A percentile compares a stretch with the other conserved stretches of the same genome.
Evolutionary conservation across 37 sponge, comb jelly and placozoan species (phyloP).

Genomic region (Bolinopsis microptera): DNA sequence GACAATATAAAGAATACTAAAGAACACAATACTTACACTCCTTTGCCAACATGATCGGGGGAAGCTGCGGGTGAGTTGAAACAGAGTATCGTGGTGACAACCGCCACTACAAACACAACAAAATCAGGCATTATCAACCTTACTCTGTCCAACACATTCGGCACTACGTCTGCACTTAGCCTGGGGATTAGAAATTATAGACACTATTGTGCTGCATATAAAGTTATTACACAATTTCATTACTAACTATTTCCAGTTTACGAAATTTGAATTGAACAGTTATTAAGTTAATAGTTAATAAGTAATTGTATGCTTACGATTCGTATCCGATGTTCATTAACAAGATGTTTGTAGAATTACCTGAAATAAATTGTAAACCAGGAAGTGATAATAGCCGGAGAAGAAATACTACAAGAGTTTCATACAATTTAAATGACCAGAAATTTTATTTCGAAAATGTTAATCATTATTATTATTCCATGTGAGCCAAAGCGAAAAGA

Average conservation of each 20-base stretch:
- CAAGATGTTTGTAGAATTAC: slow-evolving; percentile 26
- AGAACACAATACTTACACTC: background rate
- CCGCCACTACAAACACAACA: slow-evolving; percentile 24
- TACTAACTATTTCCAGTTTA: no score
- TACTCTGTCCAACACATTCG: slow-evolving; percentile 53
- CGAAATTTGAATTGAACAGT: no score
- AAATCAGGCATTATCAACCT: slow-evolving; percentile 35
- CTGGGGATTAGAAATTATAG: slow-evolving; percentile 6
- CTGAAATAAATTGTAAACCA: background rate
- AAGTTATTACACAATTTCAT: no score
- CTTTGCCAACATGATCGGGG: background rate
- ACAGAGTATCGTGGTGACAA: slow-evolving; percentile 21
- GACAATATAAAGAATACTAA: no score
- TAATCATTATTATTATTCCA: background rate
- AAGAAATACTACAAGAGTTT: no score
- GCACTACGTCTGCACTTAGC: background rate
- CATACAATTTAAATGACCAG: background rate
- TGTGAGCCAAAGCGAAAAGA: no score
- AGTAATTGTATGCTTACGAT: slow-evolving; percentile 40
- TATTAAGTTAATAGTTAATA: no score
- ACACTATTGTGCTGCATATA: no score
- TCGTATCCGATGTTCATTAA: slow-evolving; percentile 60
- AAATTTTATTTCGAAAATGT: background rate
- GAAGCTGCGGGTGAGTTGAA: slow-evolving; percentile 1
- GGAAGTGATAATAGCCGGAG: background rate